Evolutionary conservation across 1,140 invertebrate species (phyloP).

Genomic region (Drosophila mauritiana): DNA sequence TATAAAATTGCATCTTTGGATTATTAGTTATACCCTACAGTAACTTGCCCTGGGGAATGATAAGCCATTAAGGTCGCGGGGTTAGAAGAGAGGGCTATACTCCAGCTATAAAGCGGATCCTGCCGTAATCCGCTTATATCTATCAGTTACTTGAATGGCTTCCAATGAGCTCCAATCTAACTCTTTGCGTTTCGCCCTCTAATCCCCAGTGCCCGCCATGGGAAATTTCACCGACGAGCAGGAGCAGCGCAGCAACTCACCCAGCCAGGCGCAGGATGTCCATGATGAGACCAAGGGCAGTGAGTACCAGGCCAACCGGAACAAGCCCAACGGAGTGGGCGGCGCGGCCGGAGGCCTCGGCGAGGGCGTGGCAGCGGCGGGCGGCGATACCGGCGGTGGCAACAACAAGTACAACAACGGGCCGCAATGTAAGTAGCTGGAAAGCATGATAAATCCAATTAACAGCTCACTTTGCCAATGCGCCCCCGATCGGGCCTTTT

Average conservation of each 20-base stretch:
- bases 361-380: conserved; percentile 54
- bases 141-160: neutral
- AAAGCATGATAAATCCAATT: conserved; percentile 60
- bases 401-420: conserved; percentile 77
- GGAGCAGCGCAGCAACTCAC: conserved; percentile 65
- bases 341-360: conserved; percentile 65
- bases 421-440: conserved; percentile 75
- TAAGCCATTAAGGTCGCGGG: no score
- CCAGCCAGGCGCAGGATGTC: conserved; percentile 80
- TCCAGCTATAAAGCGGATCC: neutral
- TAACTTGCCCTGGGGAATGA: no score
- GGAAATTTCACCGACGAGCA: conserved; percentile 90
- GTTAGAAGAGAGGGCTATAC: neutral
- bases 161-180: conserved; percentile 16
- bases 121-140: neutral
- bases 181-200: conserved; percentile 5
- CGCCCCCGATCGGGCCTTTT: conserved; percentile 11
- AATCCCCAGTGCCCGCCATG: conserved; percentile 86
- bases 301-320: conserved; percentile 88
- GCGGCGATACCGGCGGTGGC: conserved; percentile 16
- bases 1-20: no score
- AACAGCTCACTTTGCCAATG: conserved; percentile 15
- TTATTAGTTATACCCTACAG: no score
- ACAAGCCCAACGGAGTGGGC: conserved; percentile 59
- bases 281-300: conserved; percentile 89